Evolutionary conservation across 2,888 invertebrate species (phyloP).

Genomic region (Pachymerium ferrugineum): DNA sequence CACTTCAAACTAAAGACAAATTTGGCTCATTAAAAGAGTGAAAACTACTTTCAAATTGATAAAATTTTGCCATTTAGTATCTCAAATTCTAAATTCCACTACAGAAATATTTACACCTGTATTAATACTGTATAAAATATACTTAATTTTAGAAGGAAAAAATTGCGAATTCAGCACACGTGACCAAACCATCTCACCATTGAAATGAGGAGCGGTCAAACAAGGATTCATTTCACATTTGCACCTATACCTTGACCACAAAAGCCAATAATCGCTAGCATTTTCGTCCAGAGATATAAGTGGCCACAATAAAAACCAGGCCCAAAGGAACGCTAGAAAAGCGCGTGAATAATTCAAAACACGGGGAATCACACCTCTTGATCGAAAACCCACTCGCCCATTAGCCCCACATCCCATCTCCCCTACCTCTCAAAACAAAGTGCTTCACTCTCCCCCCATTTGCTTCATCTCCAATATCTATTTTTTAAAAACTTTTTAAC

Average conservation of each 20-base stretch:
- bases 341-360: constrained; percentile 20
- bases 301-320: constrained; percentile 22
- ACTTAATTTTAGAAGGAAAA: too few species aligned
- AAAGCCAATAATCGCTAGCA: constrained; percentile 20
- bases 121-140: too few species aligned
- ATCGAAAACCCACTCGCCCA: constrained; percentile 24
- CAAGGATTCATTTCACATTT: not conserved
- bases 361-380: constrained; percentile 27
- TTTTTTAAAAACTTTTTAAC: not conserved
- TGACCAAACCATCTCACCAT: not conserved
- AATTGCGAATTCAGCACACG: not conserved
- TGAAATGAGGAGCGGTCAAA: not conserved
- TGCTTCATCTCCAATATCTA: not conserved
- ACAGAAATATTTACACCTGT: too few species aligned
- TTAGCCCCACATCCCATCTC: not conserved
- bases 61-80: too few species aligned
- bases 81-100: too few species aligned
- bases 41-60: too few species aligned
- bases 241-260: constrained; percentile 22
- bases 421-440: not conserved
- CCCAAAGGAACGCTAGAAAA: not conserved
- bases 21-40: too few species aligned
- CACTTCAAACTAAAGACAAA: too few species aligned
- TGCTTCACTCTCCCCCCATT: not conserved
- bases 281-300: constrained; percentile 11